These are phyloP conservation scores for Temnothorax curvispinosus DNA, from an alignment of 1,140 invertebrate species.

Conservation along the genomic window DNA sequence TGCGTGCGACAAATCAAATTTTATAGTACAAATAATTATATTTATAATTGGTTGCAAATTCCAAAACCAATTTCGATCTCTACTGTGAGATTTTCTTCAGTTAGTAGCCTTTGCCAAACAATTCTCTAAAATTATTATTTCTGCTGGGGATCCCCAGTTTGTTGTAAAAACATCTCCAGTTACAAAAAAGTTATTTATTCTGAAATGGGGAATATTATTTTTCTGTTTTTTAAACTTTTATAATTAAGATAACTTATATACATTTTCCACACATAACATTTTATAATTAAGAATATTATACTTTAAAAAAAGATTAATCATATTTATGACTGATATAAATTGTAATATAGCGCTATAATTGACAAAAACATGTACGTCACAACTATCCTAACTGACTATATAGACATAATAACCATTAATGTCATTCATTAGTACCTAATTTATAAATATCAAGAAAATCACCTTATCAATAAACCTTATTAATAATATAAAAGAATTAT, in stretches of 20 bases:
- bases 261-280: conserved; percentile 3
- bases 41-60: too few relatives aligned
- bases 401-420: background rate
- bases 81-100: too few relatives aligned
- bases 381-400: background rate
- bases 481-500: background rate
- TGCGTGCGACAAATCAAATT: too few relatives aligned
- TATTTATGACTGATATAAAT: background rate
- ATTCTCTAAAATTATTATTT: background rate
- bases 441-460: background rate
- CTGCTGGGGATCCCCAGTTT: background rate
- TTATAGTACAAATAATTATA: too few relatives aligned
- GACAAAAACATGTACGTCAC: background rate
- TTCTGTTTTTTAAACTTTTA: conserved; percentile 19
- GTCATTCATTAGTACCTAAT: background rate
- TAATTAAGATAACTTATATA: conserved; percentile 9
- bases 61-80: too few relatives aligned
- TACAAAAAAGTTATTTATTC: background rate
- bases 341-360: background rate
- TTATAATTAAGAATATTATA: background rate
- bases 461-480: background rate
- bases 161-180: background rate
- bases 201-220: conserved; percentile 14
- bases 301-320: background rate
- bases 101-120: too few relatives aligned